Evolutionary conservation across 2,797 vertebrate species (phyloP).

Genomic region (Podargus strigoides): DNA sequence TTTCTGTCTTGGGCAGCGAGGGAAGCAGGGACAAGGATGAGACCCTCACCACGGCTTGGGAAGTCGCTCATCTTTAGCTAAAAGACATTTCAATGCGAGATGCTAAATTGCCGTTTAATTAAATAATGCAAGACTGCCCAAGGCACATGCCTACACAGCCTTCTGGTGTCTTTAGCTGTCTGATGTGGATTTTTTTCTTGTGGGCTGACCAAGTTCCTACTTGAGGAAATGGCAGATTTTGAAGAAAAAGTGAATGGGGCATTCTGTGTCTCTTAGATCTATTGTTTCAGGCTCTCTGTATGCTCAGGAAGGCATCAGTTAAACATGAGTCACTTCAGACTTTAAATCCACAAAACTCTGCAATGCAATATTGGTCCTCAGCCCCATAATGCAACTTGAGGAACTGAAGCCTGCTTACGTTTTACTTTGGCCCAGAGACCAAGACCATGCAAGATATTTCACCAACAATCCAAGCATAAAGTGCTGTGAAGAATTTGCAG

Average conservation of each 20-base stretch:
- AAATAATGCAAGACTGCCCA: neutral
- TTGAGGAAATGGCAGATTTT: neutral
- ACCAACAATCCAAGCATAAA: neutral
- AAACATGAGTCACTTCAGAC: neutral
- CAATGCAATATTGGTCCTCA: neutral
- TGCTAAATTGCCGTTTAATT: neutral
- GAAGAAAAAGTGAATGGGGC: conserved; percentile 38
- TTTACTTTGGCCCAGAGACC: neutral
- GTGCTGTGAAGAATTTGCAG: neutral
- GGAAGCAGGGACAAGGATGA: neutral
- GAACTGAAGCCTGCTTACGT: neutral
- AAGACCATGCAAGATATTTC: neutral
- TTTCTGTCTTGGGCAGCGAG: neutral
- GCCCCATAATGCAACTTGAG: neutral
- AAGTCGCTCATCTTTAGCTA: neutral
- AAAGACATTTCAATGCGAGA: neutral
- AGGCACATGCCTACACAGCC: neutral
- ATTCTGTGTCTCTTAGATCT: neutral
- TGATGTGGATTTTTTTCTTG: conserved; percentile 21
- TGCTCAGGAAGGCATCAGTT: conserved; percentile 29
- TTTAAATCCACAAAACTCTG: neutral
- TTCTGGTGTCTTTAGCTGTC: neutral
- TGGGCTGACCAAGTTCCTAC: neutral
- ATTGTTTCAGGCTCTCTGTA: conserved; percentile 49
- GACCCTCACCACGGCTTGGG: neutral